Percentiles rank a stretch among this genome's conserved stretches.
Evolutionary conservation across 2,797 vertebrate species (phyloP).

Genomic region (Staurois parvus): DNA sequence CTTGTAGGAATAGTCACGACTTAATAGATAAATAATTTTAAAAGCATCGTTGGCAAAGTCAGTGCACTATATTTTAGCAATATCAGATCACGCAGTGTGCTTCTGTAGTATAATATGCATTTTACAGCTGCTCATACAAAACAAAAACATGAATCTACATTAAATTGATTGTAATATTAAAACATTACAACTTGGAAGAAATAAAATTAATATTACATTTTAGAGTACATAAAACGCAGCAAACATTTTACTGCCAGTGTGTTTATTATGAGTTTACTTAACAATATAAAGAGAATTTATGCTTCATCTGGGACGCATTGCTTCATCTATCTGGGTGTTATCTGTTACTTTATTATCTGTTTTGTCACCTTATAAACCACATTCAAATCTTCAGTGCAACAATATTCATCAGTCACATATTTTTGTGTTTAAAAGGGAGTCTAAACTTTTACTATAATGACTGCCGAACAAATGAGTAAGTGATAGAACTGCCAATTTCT

Average conservation of each 20-base stretch:
- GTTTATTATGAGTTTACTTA: constrained; percentile 48
- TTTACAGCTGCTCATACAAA: constrained; percentile 12
- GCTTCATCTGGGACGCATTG: constrained; percentile 3
- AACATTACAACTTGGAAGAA: constrained; percentile 16
- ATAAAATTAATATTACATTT: constrained; percentile 29
- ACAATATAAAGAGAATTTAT: constrained; percentile 14
- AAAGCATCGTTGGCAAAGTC: neutral
- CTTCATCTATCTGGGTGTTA: constrained; percentile 8
- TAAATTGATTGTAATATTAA: constrained; percentile 29
- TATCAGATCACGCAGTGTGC: neutral
- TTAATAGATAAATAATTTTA: neutral
- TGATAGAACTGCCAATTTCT: neutral
- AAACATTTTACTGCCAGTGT: constrained; percentile 11
- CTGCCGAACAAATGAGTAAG: neutral
- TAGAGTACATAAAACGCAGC: constrained; percentile 29
- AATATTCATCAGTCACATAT: neutral
- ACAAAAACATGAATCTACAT: constrained; percentile 29
- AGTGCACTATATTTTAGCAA: neutral
- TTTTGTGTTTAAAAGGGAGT: neutral
- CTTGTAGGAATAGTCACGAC: neutral
- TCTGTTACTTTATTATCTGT: neutral
- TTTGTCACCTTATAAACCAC: neutral
- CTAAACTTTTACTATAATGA: neutral
- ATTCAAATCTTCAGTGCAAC: neutral
- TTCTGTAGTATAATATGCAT: constrained; percentile 8